Conservation (phyloP, 2,113 vertebrate genomes). For the Bettongia penicillata region DNA sequence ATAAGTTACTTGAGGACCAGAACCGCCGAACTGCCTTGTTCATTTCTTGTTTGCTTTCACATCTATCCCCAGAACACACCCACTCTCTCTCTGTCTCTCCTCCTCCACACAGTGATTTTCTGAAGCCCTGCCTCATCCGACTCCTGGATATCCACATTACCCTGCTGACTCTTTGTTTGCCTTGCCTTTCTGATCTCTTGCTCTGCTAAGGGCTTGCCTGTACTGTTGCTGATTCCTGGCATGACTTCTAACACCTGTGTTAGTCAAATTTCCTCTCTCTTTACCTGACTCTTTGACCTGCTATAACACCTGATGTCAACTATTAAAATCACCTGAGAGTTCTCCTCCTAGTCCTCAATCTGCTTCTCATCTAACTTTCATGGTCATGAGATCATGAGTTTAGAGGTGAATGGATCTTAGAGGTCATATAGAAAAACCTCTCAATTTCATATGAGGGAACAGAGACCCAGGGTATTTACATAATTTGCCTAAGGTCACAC, state of each 20-base stretch:
- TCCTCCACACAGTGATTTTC: no score
- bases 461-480: not conserved
- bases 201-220: not conserved
- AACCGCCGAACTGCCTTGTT: no score
- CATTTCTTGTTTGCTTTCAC: not conserved
- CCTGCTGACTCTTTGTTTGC: not conserved
- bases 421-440: not conserved
- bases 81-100: not conserved
- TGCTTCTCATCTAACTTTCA: not conserved
- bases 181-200: not conserved
- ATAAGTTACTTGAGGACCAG: no score
- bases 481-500: not conserved
- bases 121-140: not conserved
- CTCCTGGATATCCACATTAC: not conserved
- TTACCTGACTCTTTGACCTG: not conserved
- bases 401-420: not conserved
- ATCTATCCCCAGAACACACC: not conserved
- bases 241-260: not conserved
- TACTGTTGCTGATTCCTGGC: not conserved
- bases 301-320: not conserved
- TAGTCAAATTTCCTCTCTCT: not conserved
- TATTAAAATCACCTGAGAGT: not conserved
- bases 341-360: not conserved
- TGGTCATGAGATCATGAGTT: not conserved
- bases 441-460: not conserved